These are phyloP conservation scores for Cichlasoma orientale DNA, from an alignment of 2,797 vertebrate genomes.

Conservation along the genomic window DNA sequence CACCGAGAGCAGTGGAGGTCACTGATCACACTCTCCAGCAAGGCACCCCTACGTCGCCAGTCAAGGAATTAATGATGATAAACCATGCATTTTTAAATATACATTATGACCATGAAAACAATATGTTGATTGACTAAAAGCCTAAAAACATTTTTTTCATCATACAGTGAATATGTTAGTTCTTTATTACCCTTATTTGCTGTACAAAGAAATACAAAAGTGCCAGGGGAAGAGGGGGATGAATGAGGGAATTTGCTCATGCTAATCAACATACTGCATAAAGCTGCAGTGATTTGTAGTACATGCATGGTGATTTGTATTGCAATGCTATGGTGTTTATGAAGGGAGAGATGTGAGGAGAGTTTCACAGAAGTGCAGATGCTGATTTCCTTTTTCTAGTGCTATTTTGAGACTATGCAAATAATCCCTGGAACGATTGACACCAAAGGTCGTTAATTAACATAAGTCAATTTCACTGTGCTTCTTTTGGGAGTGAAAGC, in stretches of 20 bases:
- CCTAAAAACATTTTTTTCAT: neutral
- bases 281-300: slow-evolving; percentile 52
- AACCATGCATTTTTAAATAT: neutral
- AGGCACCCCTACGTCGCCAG: no score
- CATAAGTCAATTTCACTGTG: slow-evolving; percentile 75
- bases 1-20: no score
- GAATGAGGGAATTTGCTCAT: slow-evolving; percentile 30
- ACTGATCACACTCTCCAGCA: no score
- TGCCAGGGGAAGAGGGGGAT: neutral
- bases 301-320: slow-evolving; percentile 65
- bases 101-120: neutral
- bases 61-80: no score
- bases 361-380: slow-evolving; percentile 59
- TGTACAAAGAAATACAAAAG: slow-evolving; percentile 1
- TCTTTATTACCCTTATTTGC: neutral
- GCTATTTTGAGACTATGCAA: slow-evolving; percentile 77
- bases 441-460: slow-evolving; percentile 78
- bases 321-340: slow-evolving; percentile 33
- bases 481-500: slow-evolving; percentile 61
- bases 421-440: slow-evolving; percentile 68
- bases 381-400: slow-evolving; percentile 56
- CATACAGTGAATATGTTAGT: neutral
- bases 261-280: slow-evolving; percentile 50
- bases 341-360: slow-evolving; percentile 39
- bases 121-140: neutral